Percentiles rank a stretch among this genome's conserved stretches.
Conservation (phyloP, 2,797 vertebrate species). For the Crocidura indochinensis region DNA sequence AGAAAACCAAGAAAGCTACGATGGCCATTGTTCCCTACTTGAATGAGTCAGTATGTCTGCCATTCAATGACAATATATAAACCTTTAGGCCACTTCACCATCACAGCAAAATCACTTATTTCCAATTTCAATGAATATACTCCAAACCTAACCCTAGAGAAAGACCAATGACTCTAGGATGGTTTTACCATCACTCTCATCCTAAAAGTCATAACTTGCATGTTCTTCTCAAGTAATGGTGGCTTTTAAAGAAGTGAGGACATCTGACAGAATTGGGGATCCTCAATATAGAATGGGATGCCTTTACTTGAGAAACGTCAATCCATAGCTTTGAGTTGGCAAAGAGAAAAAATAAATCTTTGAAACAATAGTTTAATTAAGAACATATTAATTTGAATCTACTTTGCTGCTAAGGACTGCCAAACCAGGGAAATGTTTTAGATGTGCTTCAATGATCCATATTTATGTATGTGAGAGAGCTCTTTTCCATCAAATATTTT, state of each 20-base stretch:
- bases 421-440: not conserved
- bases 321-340: not conserved
- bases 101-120: not conserved
- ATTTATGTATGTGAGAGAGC: not conserved
- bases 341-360: not conserved
- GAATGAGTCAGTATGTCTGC: slow-evolving; percentile 16
- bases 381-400: not conserved
- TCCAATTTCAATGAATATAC: not conserved
- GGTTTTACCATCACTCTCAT: too few relatives aligned
- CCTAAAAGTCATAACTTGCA: not conserved
- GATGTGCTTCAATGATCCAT: not conserved
- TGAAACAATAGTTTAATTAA: slow-evolving; percentile 28
- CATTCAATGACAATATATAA: not conserved
- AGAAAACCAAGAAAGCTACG: not conserved
- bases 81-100: not conserved
- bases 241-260: not conserved
- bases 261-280: not conserved
- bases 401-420: slow-evolving; percentile 15
- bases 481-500: not conserved
- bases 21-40: slow-evolving; percentile 76
- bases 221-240: not conserved
- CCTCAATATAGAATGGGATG: too few relatives aligned
- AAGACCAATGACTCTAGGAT: not conserved
- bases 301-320: slow-evolving; percentile 11
- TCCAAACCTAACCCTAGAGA: not conserved